phyloP scores from a whole-genome alignment of 2,113 vertebrate species.

The Chamaetylas fuelleborni region DNA sequence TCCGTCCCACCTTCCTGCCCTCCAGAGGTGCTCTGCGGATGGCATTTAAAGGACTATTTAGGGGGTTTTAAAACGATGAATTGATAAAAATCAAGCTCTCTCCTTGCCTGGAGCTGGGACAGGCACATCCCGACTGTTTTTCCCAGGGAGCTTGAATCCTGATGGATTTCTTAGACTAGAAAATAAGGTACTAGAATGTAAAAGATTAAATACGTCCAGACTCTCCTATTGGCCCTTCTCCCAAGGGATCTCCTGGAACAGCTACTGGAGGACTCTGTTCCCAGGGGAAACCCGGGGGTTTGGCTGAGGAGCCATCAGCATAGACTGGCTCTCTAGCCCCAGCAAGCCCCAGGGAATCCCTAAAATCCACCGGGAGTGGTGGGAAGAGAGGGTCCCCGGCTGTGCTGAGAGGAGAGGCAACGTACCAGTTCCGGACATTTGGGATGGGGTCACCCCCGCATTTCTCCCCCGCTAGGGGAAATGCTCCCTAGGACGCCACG shows the following conservation, averaged over 20 bases:
- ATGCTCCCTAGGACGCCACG: background rate
- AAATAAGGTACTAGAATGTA: background rate
- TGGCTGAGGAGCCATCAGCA: background rate
- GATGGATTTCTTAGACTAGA: background rate
- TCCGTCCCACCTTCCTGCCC: background rate
- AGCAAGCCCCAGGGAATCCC: accelerated
- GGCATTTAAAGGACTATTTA: background rate
- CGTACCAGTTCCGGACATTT: background rate
- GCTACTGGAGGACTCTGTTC: background rate
- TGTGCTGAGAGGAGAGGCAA: background rate
- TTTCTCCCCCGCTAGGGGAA: background rate
- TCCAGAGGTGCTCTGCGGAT: background rate
- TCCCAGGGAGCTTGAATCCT: background rate
- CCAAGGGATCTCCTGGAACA: background rate
- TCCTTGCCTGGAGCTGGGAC: background rate
- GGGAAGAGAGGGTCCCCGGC: background rate
- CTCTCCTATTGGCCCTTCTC: background rate
- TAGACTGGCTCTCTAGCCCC: background rate
- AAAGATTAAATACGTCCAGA: background rate
- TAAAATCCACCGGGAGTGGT: background rate
- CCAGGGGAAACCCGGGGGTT: accelerated
- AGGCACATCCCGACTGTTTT: background rate
- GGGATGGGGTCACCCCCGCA: accelerated
- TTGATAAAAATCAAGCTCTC: background rate
- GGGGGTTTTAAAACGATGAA: background rate